Evolutionary conservation across 2,888 invertebrate genomes (phyloP).

Genomic region (Lepidocyrtinus sp.): DNA sequence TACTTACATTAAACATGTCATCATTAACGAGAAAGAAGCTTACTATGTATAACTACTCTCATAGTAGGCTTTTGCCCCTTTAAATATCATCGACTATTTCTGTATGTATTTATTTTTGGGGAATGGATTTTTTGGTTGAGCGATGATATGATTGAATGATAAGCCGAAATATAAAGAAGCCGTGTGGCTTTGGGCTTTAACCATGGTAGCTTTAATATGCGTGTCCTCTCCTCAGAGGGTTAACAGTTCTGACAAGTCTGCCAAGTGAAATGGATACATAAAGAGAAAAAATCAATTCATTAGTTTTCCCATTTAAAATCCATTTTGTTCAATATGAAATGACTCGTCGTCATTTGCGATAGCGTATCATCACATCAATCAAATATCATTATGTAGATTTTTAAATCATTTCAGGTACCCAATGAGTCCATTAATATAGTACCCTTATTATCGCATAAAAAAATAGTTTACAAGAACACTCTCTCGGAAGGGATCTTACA

Average conservation of each 20-base stretch:
- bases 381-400: too few species aligned
- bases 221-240: background rate
- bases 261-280: slow-evolving; percentile 6
- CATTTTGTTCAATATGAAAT: background rate
- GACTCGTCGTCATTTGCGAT: background rate
- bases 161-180: slow-evolving; percentile 15
- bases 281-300: too few species aligned
- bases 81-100: slow-evolving; percentile 6
- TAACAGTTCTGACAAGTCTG: slow-evolving; percentile 13
- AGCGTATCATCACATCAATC: slow-evolving; percentile 14
- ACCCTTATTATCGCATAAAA: background rate
- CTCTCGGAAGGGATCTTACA: background rate
- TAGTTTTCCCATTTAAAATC: background rate
- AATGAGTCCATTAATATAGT: background rate
- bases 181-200: slow-evolving; percentile 2
- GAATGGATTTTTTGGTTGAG: slow-evolving; percentile 12
- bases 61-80: too few species aligned
- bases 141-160: slow-evolving; percentile 18
- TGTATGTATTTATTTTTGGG: slow-evolving; percentile 18
- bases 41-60: background rate
- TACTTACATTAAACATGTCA: background rate
- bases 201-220: background rate
- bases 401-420: slow-evolving; percentile 6
- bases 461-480: background rate
- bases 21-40: background rate